Percentiles rank a stretch among this genome's conserved stretches.
Conservation (phyloP, 2,797 vertebrate genomes). For the Crax fasciolata region DNA sequence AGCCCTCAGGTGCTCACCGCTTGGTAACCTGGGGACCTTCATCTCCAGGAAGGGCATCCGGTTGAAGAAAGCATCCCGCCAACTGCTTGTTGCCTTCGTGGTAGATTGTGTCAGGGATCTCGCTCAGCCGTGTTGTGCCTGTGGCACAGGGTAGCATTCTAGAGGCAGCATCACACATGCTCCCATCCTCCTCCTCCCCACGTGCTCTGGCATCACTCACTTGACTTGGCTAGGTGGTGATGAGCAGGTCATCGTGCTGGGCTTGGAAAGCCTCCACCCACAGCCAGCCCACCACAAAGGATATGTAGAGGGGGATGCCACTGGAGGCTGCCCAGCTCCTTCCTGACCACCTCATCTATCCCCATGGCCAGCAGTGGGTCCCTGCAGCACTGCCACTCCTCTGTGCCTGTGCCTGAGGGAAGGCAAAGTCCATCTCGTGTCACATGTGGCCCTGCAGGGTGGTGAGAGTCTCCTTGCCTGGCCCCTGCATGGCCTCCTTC, state of each 20-base stretch:
- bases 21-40: neutral
- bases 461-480: neutral
- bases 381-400: neutral
- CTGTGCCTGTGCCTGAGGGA: neutral
- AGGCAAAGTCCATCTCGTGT: neutral
- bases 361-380: neutral
- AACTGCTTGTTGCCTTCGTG: constrained; percentile 84
- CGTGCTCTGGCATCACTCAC: constrained; percentile 11
- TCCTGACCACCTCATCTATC: accelerated
- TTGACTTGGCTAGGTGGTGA: constrained; percentile 74
- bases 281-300: constrained; percentile 48
- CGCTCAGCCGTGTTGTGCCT: constrained; percentile 91
- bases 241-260: constrained; percentile 64
- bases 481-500: neutral
- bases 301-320: constrained; percentile 60
- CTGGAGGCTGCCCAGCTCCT: constrained; percentile 28
- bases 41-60: constrained; percentile 84
- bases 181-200: neutral
- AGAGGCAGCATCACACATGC: neutral
- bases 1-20: neutral
- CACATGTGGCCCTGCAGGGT: neutral
- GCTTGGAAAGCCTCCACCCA: constrained; percentile 73
- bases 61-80: constrained; percentile 82
- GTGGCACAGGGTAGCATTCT: neutral
- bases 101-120: constrained; percentile 89